Base-by-base conservation (phyloP, 1,140 invertebrate species). In the Agrypnia vestita region DNA sequence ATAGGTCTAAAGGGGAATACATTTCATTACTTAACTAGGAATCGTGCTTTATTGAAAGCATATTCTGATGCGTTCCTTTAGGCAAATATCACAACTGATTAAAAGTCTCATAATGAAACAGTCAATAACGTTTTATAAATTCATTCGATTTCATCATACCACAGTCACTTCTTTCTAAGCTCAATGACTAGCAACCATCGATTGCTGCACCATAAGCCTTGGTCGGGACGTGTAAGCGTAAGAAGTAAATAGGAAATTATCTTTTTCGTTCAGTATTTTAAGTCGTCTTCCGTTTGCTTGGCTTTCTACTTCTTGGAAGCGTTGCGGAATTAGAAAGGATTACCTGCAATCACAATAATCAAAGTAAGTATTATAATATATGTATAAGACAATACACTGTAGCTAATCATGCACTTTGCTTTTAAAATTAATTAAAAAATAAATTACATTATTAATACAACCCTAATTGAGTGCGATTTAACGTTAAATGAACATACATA, bases 241-340 rank as follows among this genome's bases (percentile, higher is more conserved):
- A 53, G 49, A 71, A 19, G 67, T 71, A 71, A 71, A 71, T 71
- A 71, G 47, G 47, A 71, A 51, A 71, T 74, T 44, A 10, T 74
- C 15, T 56, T 69, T 15, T 46, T 74, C 51, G 72, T 15, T 53
- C 25, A 56, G 21, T 56, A 47, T 12, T 82, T 84, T 88, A 89
- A 84, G 89, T 87, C 72, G 89, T 89, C 88, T 89, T 90, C 85
- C 89, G 88, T 88, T 89, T 90, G 87, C 85, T 89, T 80, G 88
- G 85, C 86, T 90, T 90, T 88, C 89, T 89, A 86, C 87, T 86
- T 85, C 89, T 87, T 64, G 89, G 89, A 82, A 89, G 88, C 84
- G 89, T 90, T 85, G 89, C 87, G 84, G 89, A 89, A 84, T 87
- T 86, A 84, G 89, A 86, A 86, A 89, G 87, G 87, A 90, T 87